Evolutionary conservation across 2,888 invertebrate genomes (phyloP).

Genomic region (Trachelus stipa): DNA sequence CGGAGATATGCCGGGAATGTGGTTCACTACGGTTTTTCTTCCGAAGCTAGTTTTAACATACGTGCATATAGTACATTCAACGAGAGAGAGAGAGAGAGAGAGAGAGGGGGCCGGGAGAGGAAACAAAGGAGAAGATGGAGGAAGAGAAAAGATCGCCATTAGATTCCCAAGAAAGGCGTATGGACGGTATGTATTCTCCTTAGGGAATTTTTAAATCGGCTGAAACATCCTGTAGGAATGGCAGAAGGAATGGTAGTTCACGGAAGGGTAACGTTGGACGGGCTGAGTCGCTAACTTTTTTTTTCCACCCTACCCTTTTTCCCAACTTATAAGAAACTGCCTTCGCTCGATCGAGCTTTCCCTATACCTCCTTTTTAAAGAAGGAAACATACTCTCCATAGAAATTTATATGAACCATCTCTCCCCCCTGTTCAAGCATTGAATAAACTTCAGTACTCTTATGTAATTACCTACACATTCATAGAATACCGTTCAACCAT

Average conservation of each 20-base stretch:
- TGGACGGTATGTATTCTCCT: background rate
- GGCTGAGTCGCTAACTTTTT: background rate
- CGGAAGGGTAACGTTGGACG: background rate
- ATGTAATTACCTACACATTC: background rate
- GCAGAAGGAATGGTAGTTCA: background rate
- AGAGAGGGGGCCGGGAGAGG: no score
- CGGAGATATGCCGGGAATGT: slow-evolving; percentile 35
- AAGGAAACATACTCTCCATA: background rate
- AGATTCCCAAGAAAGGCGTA: background rate
- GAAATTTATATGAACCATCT: background rate
- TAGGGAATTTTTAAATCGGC: background rate
- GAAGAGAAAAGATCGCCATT: background rate
- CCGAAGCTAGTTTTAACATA: background rate
- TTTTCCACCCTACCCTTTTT: background rate
- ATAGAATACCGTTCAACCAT: background rate
- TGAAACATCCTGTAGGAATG: background rate
- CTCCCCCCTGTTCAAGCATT: background rate
- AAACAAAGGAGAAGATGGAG: background rate
- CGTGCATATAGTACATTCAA: background rate
- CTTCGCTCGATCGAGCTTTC: background rate
- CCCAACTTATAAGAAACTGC: background rate
- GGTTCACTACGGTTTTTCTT: slow-evolving; percentile 36
- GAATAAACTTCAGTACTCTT: background rate
- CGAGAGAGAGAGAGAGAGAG: background rate
- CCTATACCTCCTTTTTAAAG: background rate